A percentile compares a stretch with the other conserved stretches of the same genome.
Conservation (phyloP, 1,140 invertebrate species). For the Nymphalis io region DNA sequence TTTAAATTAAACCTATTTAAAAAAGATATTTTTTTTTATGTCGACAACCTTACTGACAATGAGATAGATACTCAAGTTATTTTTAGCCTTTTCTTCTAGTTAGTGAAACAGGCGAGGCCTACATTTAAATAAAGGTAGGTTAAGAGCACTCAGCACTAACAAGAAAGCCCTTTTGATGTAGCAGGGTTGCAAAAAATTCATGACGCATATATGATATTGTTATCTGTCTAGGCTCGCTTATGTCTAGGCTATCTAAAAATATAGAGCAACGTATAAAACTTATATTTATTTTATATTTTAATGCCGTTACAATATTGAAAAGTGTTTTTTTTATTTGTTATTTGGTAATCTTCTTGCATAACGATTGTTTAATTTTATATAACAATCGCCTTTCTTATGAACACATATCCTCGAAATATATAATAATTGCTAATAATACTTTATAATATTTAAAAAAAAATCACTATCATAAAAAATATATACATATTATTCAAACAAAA, state of each 20-base stretch:
- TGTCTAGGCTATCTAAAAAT: background rate
- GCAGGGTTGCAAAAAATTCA: constrained; percentile 21
- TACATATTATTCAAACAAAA: too few species aligned
- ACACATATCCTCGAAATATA: too few species aligned
- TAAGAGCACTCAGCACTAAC: constrained; percentile 22
- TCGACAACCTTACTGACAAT: background rate
- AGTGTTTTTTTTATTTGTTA: too few species aligned
- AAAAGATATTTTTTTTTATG: background rate
- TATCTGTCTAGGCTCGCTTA: background rate
- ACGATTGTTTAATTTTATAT: too few species aligned
- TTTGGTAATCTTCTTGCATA: too few species aligned
- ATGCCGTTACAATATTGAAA: too few species aligned
- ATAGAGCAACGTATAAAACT: background rate
- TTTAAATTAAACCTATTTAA: background rate
- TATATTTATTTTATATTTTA: background rate
- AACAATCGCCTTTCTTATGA: too few species aligned
- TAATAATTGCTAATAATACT: too few species aligned
- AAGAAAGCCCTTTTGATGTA: constrained; percentile 1
- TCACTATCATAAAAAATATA: too few species aligned
- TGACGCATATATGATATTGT: constrained; percentile 2
- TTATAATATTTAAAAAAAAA: too few species aligned
- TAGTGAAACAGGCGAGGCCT: constrained; percentile 11
- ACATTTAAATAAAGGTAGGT: constrained; percentile 29
- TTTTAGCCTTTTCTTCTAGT: constrained; percentile 1
- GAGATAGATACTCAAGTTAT: background rate